Percentiles rank a stretch among this genome's conserved stretches.
Evolutionary conservation across 2,797 vertebrate species (phyloP).

Genomic region (Petrocephalus sullivani): DNA sequence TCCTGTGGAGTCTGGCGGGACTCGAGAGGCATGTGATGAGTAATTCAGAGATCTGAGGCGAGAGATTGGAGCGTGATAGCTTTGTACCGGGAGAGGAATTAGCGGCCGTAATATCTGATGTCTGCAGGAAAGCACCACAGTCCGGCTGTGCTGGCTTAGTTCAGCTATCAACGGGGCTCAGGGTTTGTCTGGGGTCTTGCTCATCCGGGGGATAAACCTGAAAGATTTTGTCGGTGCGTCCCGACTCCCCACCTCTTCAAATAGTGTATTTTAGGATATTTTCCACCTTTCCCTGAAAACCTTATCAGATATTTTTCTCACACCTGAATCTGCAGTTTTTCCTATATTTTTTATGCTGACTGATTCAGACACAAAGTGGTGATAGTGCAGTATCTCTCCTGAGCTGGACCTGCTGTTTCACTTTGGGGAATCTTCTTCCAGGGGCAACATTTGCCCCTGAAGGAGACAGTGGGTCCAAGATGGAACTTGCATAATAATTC

Average conservation of each 20-base stretch:
- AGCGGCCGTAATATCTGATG: not conserved
- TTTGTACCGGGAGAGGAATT: not conserved
- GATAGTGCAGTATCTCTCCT: not conserved
- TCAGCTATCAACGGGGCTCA: not conserved
- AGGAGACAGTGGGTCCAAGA: not conserved
- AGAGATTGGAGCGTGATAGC: not conserved
- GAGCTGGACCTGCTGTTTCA: not conserved
- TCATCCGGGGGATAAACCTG: not conserved
- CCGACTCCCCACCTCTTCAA: not conserved
- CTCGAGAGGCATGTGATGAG: not conserved
- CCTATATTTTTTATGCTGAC: not conserved
- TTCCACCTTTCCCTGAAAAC: not conserved
- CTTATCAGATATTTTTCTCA: not conserved
- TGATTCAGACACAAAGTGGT: not conserved
- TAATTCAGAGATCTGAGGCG: not conserved
- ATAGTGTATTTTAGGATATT: not conserved
- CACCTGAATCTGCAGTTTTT: not conserved
- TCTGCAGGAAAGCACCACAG: not conserved
- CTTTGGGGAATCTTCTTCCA: not conserved
- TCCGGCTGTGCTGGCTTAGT: not conserved
- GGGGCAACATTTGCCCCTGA: not conserved
- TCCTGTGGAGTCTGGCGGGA: not conserved
- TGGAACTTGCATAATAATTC: not conserved
- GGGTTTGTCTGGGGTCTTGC: slow-evolving; percentile 4
- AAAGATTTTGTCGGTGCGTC: not conserved